Percentiles rank a stretch among this genome's conserved stretches.
Conservation (phyloP, 2,113 vertebrate species). For the Mirza zaza region DNA sequence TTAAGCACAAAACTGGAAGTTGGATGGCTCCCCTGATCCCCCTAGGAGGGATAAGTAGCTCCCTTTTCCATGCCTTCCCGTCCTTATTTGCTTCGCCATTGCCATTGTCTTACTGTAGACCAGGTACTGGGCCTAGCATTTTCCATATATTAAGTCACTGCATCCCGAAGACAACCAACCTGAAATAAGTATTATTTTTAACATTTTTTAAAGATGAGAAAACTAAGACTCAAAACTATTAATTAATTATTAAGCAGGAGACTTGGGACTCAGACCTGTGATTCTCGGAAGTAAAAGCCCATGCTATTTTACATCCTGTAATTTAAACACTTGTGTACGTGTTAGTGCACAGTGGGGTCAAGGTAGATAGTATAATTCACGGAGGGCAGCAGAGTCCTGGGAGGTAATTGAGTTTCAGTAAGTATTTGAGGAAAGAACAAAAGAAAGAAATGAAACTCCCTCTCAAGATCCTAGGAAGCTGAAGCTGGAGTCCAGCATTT, state of each 20-base stretch:
- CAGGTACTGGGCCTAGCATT: not conserved
- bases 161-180: not conserved
- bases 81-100: no score
- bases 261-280: not conserved
- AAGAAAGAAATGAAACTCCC: not conserved
- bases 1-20: not conserved
- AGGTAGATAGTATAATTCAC: no score
- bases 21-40: not conserved
- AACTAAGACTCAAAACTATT: not conserved
- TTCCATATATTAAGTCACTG: not conserved
- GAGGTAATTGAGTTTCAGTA: not conserved
- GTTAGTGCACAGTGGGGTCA: not conserved
- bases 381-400: not conserved
- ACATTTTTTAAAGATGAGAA: not conserved
- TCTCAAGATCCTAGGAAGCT: not conserved
- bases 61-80: not conserved
- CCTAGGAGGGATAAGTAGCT: not conserved
- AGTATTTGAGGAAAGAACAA: not conserved
- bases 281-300: not conserved
- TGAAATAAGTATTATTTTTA: not conserved
- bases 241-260: not conserved
- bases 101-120: not conserved
- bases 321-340: not conserved
- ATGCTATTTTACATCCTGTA: not conserved
- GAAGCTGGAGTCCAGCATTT: not conserved